Percentiles rank a stretch among this genome's conserved stretches.
Evolutionary conservation across 2,797 vertebrate genomes (phyloP).

Genomic region (Odontamblyopus rebecca): DNA sequence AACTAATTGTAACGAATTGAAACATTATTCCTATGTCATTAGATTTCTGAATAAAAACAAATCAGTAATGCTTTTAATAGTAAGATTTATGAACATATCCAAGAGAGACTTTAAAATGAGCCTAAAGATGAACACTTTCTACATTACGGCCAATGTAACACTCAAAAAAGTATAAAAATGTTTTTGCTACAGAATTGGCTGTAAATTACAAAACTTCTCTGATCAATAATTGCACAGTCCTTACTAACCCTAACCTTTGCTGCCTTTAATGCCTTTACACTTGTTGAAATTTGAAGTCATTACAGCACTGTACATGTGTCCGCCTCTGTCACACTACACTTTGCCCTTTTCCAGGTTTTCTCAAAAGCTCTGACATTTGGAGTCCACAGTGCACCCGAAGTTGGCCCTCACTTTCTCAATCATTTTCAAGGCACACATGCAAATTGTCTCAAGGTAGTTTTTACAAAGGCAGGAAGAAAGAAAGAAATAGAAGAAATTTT

Average conservation of each 20-base stretch:
- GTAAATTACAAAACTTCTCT: background rate
- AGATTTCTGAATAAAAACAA: no score
- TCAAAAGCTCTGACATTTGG: slow-evolving; percentile 11
- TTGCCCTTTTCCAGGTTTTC: slow-evolving; percentile 9
- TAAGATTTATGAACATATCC: no score
- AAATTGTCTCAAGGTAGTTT: background rate
- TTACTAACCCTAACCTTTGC: background rate
- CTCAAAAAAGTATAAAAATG: no score
- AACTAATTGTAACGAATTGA: no score
- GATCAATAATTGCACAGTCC: background rate
- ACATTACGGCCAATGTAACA: no score
- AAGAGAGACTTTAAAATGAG: no score
- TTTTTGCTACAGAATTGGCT: no score
- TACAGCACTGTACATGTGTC: background rate
- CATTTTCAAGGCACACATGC: background rate
- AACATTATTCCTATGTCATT: no score
- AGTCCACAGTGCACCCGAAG: background rate
- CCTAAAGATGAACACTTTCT: no score
- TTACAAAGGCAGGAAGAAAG: background rate
- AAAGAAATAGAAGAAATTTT: no score
- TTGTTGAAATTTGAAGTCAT: slow-evolving; percentile 3
- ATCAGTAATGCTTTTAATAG: no score
- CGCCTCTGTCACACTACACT: background rate
- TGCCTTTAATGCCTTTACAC: background rate
- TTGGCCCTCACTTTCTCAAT: background rate